These are phyloP conservation scores for Amphilophus citrinellus DNA, from an alignment of 2,113 vertebrate genomes.

Conservation along the genomic window DNA sequence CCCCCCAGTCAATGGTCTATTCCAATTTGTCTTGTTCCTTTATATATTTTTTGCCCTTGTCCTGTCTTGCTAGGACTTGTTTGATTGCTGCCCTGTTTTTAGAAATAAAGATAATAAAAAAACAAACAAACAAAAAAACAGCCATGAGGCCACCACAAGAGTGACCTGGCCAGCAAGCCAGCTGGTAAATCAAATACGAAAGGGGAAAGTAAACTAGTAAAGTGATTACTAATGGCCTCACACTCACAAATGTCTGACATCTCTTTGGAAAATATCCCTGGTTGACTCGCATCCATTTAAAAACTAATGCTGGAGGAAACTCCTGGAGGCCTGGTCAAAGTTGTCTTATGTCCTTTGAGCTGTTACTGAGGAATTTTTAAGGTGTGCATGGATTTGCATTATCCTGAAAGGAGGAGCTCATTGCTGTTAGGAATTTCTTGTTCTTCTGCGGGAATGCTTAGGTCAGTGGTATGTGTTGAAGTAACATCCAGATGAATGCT, in stretches of 20 bases:
- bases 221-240: not conserved
- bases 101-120: too few species aligned
- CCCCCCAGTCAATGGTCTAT: not conserved
- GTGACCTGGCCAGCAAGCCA: not conserved
- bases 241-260: not conserved
- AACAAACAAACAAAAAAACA: too few species aligned
- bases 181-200: not conserved
- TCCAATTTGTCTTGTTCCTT: not conserved
- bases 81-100: not conserved
- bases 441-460: too few species aligned
- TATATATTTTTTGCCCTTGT: too few species aligned
- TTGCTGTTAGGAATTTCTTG: too few species aligned
- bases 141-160: not conserved
- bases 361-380: not conserved
- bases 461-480: too few species aligned
- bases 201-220: not conserved
- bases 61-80: not conserved
- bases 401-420: not conserved
- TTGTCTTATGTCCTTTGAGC: not conserved
- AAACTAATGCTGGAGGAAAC: not conserved
- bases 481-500: too few species aligned
- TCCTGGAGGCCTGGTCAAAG: not conserved
- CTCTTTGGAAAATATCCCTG: not conserved
- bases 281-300: rapidly evolving
- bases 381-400: not conserved